Evolutionary conservation across 1,140 invertebrate species (phyloP).

Genomic region (Coelopa frigida): DNA sequence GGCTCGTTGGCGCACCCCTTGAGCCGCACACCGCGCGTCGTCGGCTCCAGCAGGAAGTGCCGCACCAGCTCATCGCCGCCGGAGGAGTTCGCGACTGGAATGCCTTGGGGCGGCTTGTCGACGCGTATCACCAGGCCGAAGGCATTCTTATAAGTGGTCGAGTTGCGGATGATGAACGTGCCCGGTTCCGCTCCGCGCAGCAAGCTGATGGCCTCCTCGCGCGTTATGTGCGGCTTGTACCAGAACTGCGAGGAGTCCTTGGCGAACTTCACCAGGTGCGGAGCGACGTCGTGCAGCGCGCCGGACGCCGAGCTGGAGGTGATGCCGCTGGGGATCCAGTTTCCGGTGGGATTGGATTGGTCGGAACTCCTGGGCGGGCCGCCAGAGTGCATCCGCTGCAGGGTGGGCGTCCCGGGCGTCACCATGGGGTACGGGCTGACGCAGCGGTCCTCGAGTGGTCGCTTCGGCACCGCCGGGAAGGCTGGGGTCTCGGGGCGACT

Average conservation of each 20-base stretch:
- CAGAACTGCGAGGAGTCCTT: slow-evolving; percentile 90
- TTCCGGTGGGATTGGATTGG: background rate
- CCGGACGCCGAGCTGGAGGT: background rate
- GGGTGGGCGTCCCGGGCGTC: slow-evolving; percentile 1
- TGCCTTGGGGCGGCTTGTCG: slow-evolving; percentile 60
- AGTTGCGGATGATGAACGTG: slow-evolving; percentile 91
- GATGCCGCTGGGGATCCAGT: background rate
- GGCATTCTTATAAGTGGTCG: slow-evolving; percentile 59
- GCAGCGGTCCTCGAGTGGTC: slow-evolving; percentile 45
- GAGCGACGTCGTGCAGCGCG: slow-evolving; percentile 65
- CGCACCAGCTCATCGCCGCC: slow-evolving; percentile 71
- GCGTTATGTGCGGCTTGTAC: slow-evolving; percentile 92
- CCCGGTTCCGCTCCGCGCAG: slow-evolving; percentile 80
- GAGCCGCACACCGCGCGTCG: slow-evolving; percentile 83
- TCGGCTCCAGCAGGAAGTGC: slow-evolving; percentile 97
- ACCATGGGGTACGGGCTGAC: slow-evolving; percentile 45
- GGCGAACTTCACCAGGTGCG: slow-evolving; percentile 86
- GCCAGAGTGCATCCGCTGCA: background rate
- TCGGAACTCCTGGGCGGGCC: background rate
- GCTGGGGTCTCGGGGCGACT: slow-evolving; percentile 71
- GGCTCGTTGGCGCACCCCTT: slow-evolving; percentile 95
- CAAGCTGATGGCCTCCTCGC: slow-evolving; percentile 90
- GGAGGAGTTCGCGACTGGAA: slow-evolving; percentile 45
- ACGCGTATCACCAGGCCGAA: slow-evolving; percentile 95
- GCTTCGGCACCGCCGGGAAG: slow-evolving; percentile 59